Percentiles rank a stretch among this genome's conserved stretches.
phyloP scores from a whole-genome alignment of 2,888 invertebrate species.

The Archips xylosteana region DNA sequence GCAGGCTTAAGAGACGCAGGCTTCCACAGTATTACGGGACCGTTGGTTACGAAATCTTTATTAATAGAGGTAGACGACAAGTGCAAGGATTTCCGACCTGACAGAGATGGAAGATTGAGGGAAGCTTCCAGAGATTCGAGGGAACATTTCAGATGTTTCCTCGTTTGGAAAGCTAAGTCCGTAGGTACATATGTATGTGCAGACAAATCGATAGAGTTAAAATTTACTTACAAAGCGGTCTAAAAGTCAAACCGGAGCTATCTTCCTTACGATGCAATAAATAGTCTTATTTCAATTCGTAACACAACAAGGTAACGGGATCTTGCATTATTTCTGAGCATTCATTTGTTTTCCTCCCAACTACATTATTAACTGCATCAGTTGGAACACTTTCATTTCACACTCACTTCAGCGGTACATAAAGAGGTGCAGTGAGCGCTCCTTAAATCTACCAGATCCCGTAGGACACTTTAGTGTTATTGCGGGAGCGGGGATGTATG shows the following conservation, averaged over 20 bases:
- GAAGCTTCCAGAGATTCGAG: constrained; percentile 20
- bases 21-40: constrained; percentile 36
- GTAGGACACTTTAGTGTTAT: constrained; percentile 74
- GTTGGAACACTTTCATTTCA: constrained; percentile 36
- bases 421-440: constrained; percentile 30
- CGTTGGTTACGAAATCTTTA: constrained; percentile 42
- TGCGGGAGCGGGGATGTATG: constrained; percentile 66
- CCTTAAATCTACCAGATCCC: constrained; percentile 58
- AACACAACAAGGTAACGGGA: neutral
- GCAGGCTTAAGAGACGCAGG: constrained; percentile 36
- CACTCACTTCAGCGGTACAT: constrained; percentile 27
- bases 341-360: neutral
- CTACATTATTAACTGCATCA: constrained; percentile 38
- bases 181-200: neutral
- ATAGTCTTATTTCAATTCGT: neutral
- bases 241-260: neutral
- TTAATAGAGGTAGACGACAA: constrained; percentile 43
- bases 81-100: constrained; percentile 39
- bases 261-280: neutral
- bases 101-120: constrained; percentile 40
- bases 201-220: neutral
- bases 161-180: constrained; percentile 14
- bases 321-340: neutral
- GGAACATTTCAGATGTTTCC: constrained; percentile 14
- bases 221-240: neutral